Evolutionary conservation across 1,140 invertebrate genomes (phyloP), one percentile per base, ranked within the genome.

Genomic region (Contarinia nasturtii): DNA sequence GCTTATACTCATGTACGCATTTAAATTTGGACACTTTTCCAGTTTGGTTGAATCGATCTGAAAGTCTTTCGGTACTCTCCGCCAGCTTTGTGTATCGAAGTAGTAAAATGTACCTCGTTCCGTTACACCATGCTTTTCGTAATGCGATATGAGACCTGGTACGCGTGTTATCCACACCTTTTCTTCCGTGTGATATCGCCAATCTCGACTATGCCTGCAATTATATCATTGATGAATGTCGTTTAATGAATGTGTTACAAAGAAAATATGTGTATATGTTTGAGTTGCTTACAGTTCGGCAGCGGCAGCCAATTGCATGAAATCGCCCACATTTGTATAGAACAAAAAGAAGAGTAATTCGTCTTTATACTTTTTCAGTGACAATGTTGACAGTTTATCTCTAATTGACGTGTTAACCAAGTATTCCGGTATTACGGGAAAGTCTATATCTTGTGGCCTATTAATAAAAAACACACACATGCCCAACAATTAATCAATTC

Each of bases 281-380:
- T 19, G 34, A 8, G n/a, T 8, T 36, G n/a, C 85, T 83, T 75
- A 98, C 91, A 98, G 71, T 78, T 98, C 94, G 53, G 81, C 78
- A 54, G 93, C 93, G 47, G 92, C 93, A 53, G 86, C 86, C 53
- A 98, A 70, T 75, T 99, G 95, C 68, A 98, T 76, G 52, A 93
- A 80, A 75, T 99, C 95, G 56, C 92, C 91, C 57, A 92, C 86
- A 71, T 92, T 96, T 68, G 92, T 96, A 68, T 98, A 99, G 74
- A 98, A 99, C 67, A 98, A 78, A 72, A 93, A 98, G 75, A 99
- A 99, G 54, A 98, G 75, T 57, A 98, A 75, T 73, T 99, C 95
- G 69, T 99, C 95, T 65, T 94, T 92, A 70, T 98, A 95, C 68
- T 92, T 80, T 70, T 83, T 90, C 60, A 98, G 71, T 72, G 94